phyloP scores from a whole-genome alignment of 2,888 invertebrate species.

The Lasioglossum lativentre region DNA sequence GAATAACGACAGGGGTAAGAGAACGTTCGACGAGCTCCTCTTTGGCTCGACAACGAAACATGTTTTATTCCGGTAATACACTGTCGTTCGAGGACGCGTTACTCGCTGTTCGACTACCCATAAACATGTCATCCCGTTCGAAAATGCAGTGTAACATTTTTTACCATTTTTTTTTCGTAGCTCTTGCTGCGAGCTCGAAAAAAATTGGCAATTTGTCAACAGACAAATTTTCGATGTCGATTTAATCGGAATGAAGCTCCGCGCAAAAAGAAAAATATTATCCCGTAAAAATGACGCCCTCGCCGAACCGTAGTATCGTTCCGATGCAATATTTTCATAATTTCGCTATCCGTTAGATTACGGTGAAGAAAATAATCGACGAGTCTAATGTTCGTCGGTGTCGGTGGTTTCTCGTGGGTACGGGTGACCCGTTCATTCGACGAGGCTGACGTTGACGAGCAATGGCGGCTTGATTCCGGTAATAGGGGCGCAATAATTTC shows the following conservation, averaged over 20 bases:
- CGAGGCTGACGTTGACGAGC: conserved; percentile 25
- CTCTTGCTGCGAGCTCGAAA: neutral
- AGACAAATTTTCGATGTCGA: neutral
- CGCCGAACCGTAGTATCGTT: neutral
- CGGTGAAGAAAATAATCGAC: neutral
- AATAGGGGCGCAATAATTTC: conserved; percentile 53
- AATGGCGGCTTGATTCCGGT: conserved; percentile 26
- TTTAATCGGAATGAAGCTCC: conserved; percentile 2
- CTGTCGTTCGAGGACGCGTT: neutral
- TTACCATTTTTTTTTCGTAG: neutral
- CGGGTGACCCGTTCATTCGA: conserved; percentile 22
- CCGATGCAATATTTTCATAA: neutral
- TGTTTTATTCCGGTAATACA: neutral
- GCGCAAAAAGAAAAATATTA: neutral
- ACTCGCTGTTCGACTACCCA: neutral
- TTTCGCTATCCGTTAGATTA: neutral
- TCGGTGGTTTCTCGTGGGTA: neutral
- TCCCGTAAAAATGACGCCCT: neutral
- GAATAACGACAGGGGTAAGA: conserved; percentile 10
- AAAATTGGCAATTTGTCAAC: conserved; percentile 9
- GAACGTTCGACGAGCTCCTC: neutral
- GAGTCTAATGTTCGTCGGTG: neutral
- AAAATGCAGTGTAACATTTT: neutral
- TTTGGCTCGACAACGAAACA: neutral
- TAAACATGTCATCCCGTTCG: neutral